These are phyloP conservation scores for Sebastiscus tertius DNA, from an alignment of 2,797 vertebrate species.

Conservation along the genomic window DNA sequence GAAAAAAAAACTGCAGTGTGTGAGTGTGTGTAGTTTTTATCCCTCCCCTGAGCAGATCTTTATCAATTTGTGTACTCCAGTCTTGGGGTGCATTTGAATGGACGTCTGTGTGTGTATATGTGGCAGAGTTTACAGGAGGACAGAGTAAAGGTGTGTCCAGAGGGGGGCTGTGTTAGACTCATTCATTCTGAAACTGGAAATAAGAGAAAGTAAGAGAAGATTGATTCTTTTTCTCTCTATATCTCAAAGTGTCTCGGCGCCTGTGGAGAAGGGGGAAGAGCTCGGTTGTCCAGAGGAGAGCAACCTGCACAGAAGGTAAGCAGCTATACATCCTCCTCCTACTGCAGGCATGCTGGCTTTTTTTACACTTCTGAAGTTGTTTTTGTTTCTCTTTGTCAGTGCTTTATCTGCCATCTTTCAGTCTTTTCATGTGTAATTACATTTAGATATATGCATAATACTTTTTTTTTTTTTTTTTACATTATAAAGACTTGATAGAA, in stretches of 20 bases:
- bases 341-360: background rate
- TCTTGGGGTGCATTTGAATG: conserved; percentile 67
- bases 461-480: conserved; percentile 4
- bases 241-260: conserved; percentile 80
- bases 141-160: conserved; percentile 75
- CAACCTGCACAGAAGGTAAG: conserved; percentile 74
- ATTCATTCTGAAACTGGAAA: conserved; percentile 76
- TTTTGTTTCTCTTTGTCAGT: conserved; percentile 10
- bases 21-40: conserved; percentile 77
- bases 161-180: conserved; percentile 47
- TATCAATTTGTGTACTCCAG: conserved; percentile 75
- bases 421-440: background rate
- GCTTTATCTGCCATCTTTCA: background rate
- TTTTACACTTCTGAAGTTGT: conserved; percentile 62
- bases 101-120: conserved; percentile 55
- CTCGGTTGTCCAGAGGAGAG: conserved; percentile 55
- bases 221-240: conserved; percentile 79
- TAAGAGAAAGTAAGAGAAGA: conserved; percentile 74
- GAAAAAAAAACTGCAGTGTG: conserved; percentile 76
- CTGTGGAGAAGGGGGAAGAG: conserved; percentile 59
- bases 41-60: conserved; percentile 77
- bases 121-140: conserved; percentile 69
- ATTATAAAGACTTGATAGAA: conserved; percentile 31
- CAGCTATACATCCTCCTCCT: conserved; percentile 16
- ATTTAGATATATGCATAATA: background rate